Conservation (phyloP, 2,113 vertebrate genomes). For the Solenodon paradoxus region DNA sequence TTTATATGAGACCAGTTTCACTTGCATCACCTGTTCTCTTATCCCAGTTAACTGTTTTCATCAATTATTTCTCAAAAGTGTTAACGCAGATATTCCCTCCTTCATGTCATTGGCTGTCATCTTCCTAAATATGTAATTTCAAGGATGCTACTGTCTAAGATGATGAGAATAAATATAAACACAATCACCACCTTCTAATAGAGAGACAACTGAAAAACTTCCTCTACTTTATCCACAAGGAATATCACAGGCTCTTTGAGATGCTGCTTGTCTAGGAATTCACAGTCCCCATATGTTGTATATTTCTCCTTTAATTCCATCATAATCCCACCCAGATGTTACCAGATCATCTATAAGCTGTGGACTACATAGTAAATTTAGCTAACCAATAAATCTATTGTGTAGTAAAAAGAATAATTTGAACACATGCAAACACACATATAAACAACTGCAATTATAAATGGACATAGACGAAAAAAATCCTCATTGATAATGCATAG, state of each 20-base stretch:
- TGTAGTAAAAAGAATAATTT: neutral
- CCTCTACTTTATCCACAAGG: slow-evolving; percentile 21
- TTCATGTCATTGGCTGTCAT: neutral
- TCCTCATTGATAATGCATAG: neutral
- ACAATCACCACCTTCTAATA: slow-evolving; percentile 12
- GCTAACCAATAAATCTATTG: slow-evolving; percentile 17
- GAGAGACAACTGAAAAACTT: slow-evolving; percentile 17
- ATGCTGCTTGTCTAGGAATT: slow-evolving; percentile 48
- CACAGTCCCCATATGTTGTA: slow-evolving; percentile 52
- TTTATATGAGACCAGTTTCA: neutral
- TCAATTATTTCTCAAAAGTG: neutral
- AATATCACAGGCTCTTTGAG: slow-evolving; percentile 44
- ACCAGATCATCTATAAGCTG: slow-evolving; percentile 43
- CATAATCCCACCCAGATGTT: slow-evolving; percentile 66
- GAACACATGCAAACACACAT: neutral
- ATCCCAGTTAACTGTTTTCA: neutral
- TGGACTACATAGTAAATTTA: slow-evolving; percentile 40
- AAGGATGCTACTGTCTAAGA: slow-evolving; percentile 13
- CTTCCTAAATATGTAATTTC: neutral
- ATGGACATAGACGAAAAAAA: neutral
- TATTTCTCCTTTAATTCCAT: slow-evolving; percentile 59
- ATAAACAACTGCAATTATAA: neutral
- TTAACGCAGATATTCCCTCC: neutral
- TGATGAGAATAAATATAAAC: slow-evolving; percentile 34
- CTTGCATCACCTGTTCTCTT: neutral